These are phyloP conservation scores for Paracanthobrama guichenoti DNA, from an alignment of 2,113 vertebrate genomes.

Conservation along the genomic window DNA sequence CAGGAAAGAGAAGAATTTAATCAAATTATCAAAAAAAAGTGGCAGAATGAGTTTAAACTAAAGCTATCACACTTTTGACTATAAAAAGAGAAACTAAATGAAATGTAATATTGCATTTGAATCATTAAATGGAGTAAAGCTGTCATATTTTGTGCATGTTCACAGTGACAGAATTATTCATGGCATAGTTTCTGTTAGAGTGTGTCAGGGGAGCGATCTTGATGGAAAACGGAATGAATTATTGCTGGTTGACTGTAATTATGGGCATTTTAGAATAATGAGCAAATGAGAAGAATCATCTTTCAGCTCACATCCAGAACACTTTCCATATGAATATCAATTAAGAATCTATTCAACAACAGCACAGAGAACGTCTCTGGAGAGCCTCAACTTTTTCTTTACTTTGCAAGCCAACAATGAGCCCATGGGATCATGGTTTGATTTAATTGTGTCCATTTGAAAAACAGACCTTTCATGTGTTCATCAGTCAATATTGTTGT, in stretches of 20 bases:
- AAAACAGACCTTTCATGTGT: neutral
- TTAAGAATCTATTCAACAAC: slow-evolving; percentile 26
- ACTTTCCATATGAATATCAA: slow-evolving; percentile 28
- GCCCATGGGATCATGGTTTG: neutral
- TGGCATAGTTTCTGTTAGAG: neutral
- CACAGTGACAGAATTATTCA: slow-evolving; percentile 13
- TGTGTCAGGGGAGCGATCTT: slow-evolving; percentile 2
- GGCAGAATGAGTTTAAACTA: neutral
- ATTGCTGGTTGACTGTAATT: slow-evolving; percentile 28
- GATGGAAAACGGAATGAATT: slow-evolving; percentile 40
- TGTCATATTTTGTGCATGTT: slow-evolving; percentile 12
- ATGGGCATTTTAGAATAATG: slow-evolving; percentile 25
- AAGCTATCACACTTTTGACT: neutral
- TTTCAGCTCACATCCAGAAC: slow-evolving; percentile 4
- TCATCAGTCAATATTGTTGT: neutral
- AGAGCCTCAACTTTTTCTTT: slow-evolving; percentile 10
- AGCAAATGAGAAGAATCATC: neutral
- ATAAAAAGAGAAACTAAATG: neutral
- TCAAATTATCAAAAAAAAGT: neutral
- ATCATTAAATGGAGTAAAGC: slow-evolving; percentile 2
- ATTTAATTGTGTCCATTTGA: slow-evolving; percentile 1
- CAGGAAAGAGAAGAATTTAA: neutral
- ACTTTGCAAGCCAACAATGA: slow-evolving; percentile 2
- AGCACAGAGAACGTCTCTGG: slow-evolving; percentile 1
- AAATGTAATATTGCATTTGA: neutral